Base-by-base conservation (phyloP, 2,888 invertebrate species). In the Pachycephus smyrnensis region DNA sequence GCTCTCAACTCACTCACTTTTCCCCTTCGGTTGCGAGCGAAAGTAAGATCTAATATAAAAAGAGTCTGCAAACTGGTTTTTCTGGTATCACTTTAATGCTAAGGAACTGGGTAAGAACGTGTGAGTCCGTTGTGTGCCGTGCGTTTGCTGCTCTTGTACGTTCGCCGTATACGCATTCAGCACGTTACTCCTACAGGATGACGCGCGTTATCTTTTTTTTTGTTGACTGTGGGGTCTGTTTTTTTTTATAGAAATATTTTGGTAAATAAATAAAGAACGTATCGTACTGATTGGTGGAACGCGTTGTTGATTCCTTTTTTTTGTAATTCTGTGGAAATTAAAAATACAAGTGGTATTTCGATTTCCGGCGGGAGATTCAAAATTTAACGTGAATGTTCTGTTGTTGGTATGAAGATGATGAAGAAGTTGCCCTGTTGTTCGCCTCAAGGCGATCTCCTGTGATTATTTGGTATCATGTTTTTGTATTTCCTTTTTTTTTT, bases 1-100 rank as follows among this genome's bases (percentile, higher is more conserved):
- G 31, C 68, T 35, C 32, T 35, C 68, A 55, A 12, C 73, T 68
- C n/a, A 69, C 86, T 86, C 87, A 85, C 88, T 89, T 88, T 90
- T 90, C 86, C 40, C 88, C 89, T 89, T 90, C 87, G 86, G 84
- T 84, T 81, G 84, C 82, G 82, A 88, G 88, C 89, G 89, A 90
- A 90, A 90, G 90, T 90, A 88, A 87, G 86, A 85, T 83, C 86
- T 82, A 85, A 85, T 78, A 73, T 23, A 40, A 40, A 40, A 81
- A 83, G 83, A 84, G 75, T 81, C 79, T 79, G 84, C 83, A 89
- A 90, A 90, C 89, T 90, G 90, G 90, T 90, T 90, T 89, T 89
- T 88, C 89, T 85, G 84, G 87, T 88, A 88, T 88, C 85, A 84
- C 83, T 85, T 86, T 87, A 87, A 88, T 84, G 85, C 84, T 85